Base-by-base conservation (phyloP, 1,140 invertebrate species). In the Brachionus manjavacas region DNA sequence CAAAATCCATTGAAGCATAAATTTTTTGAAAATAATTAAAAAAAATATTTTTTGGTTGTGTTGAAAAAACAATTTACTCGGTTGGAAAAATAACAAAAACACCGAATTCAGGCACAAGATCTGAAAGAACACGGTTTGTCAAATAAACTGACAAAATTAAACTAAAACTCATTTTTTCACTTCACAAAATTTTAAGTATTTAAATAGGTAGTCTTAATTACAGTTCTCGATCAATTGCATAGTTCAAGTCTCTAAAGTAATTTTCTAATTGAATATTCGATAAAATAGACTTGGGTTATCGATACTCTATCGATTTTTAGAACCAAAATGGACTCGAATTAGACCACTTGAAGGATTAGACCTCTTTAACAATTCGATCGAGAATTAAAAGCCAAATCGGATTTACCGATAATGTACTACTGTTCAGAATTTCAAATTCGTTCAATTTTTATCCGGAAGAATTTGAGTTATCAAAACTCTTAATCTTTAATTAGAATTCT, bases 171-270 rank as follows among this genome's bases (percentile, higher is more conserved):
- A 14, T 68, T 68, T 68, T 68, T 39, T 35, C 66, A 68, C 66
- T 68, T 68, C 66, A 31, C 16, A 68, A 68, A 31, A 68, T 68
- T 68, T 68, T 31, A 68, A 39, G 66, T 68, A 68, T 39, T 68
- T n/a, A 68, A 68, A 11, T 68, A 68, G 25, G 25, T 68, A 39
- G 66, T 11, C 66, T 25, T 39, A 39, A 68, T n/a, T n/a, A n/a
- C n/a, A n/a, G n/a, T n/a, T n/a, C n/a, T n/a, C n/a, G n/a, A n/a
- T n/a, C n/a, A n/a, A n/a, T 60, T 60, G 52, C 52, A 60, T 60
- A 60, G 52, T 60, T 60, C 52, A 60, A 60, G 52, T 60, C 52
- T 60, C 52, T 23, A 20, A 60, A 60, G 52, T 60, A 60, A 60
- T 60, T 60, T 20, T 16, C 52, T 60, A 60, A 60, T 60, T 60